These are phyloP conservation scores for Hyposoter dolosus DNA, from an alignment of 2,888 invertebrate genomes.

Conservation along the genomic window DNA sequence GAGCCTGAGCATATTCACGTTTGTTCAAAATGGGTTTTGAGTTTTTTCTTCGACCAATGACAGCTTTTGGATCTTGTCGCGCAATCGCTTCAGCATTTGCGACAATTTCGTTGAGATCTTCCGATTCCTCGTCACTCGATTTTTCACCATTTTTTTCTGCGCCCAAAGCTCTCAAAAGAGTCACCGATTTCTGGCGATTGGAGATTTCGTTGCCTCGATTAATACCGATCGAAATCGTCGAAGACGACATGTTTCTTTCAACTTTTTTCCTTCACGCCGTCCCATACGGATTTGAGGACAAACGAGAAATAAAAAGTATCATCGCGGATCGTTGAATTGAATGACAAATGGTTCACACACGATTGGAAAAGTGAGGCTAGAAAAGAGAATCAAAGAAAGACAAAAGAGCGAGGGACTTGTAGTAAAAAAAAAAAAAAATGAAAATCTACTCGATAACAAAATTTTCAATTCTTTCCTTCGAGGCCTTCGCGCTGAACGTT, in stretches of 20 bases:
- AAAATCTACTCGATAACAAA: slow-evolving; percentile 28
- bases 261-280: slow-evolving; percentile 17
- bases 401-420: slow-evolving; percentile 26
- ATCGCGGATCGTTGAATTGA: not conserved
- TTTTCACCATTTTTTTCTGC: slow-evolving; percentile 12
- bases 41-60: slow-evolving; percentile 41
- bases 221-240: slow-evolving; percentile 26
- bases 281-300: not conserved
- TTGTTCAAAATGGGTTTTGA: slow-evolving; percentile 55
- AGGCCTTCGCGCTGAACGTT: slow-evolving; percentile 1
- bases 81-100: slow-evolving; percentile 74
- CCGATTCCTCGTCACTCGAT: slow-evolving; percentile 58
- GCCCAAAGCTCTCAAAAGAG: not conserved
- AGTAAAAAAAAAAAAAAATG: not conserved
- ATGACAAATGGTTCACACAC: not conserved
- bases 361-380: not conserved
- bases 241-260: slow-evolving; percentile 21
- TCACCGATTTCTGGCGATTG: slow-evolving; percentile 6
- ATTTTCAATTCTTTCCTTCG: slow-evolving; percentile 48
- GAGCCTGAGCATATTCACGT: slow-evolving; percentile 75
- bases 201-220: slow-evolving; percentile 17
- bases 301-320: not conserved
- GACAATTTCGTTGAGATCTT: slow-evolving; percentile 72
- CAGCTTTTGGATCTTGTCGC: slow-evolving; percentile 59
- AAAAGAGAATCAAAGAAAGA: slow-evolving; percentile 28